Conservation (phyloP, 2,113 vertebrate genomes). For the Microtus ochrogaster region DNA sequence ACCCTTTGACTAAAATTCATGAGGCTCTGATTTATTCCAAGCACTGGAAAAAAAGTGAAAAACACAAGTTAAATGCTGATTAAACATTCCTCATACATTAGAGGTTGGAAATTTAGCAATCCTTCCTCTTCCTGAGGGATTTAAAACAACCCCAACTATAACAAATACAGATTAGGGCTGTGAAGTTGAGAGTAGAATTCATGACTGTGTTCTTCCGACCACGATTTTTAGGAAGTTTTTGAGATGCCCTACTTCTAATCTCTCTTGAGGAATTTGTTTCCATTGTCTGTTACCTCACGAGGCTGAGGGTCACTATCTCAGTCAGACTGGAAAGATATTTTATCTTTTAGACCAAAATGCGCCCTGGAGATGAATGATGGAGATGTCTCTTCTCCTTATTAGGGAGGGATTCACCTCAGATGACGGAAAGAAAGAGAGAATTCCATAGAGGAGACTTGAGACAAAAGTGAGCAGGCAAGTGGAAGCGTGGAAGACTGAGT, state of each 20-base stretch:
- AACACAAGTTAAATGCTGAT: neutral
- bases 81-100: slow-evolving; percentile 41
- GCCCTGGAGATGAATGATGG: neutral
- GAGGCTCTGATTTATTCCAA: neutral
- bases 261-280: neutral
- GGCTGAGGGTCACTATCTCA: neutral
- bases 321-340: neutral
- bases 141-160: neutral
- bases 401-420: neutral
- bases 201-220: slow-evolving; percentile 26
- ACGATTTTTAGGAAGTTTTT: slow-evolving; percentile 30
- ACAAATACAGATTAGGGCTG: neutral
- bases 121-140: neutral
- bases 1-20: neutral
- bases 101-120: slow-evolving; percentile 52
- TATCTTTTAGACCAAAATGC: neutral
- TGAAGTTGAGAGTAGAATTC: neutral
- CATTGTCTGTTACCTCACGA: neutral
- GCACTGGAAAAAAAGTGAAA: neutral
- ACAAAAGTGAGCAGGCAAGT: neutral
- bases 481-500: neutral
- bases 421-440: neutral
- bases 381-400: neutral
- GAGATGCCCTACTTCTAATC: neutral
- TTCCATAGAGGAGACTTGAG: neutral